Evolutionary conservation across 2,888 invertebrate species (phyloP).

Genomic region (Drosophila borborema): DNA sequence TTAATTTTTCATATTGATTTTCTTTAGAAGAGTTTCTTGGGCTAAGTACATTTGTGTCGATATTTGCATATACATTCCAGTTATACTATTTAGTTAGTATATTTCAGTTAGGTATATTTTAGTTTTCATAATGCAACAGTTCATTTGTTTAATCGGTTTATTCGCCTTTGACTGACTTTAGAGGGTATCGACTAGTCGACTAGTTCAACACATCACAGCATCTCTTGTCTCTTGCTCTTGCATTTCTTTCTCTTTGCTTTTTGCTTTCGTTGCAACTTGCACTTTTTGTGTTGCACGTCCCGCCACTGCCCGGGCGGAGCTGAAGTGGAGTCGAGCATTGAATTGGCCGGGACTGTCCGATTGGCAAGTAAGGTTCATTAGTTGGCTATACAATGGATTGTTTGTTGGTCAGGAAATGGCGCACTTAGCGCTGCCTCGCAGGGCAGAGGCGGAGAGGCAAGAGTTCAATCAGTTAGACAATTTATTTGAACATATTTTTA

Average conservation of each 20-base stretch:
- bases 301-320: not conserved
- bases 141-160: too few relatives aligned
- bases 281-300: slow-evolving; percentile 52
- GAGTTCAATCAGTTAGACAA: slow-evolving; percentile 29
- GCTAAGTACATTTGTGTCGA: too few relatives aligned
- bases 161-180: too few relatives aligned
- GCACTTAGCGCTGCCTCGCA: slow-evolving; percentile 40
- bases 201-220: not conserved
- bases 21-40: too few relatives aligned
- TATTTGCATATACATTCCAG: too few relatives aligned
- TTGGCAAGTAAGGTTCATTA: slow-evolving; percentile 55
- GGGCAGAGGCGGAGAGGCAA: too few relatives aligned
- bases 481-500: slow-evolving; percentile 25
- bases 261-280: slow-evolving; percentile 56
- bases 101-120: too few relatives aligned
- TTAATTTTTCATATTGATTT: too few relatives aligned
- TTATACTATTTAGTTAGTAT: too few relatives aligned
- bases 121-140: too few relatives aligned
- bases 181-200: slow-evolving; percentile 9
- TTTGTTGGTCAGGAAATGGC: slow-evolving; percentile 46
- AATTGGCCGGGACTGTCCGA: slow-evolving; percentile 3
- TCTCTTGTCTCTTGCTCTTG: not conserved
- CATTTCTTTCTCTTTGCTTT: slow-evolving; percentile 33
- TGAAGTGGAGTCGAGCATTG: not conserved
- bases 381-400: slow-evolving; percentile 34